These are phyloP conservation scores for Paramormyrops hopkinsi DNA, from an alignment of 2,797 vertebrate genomes.

Conservation along the genomic window DNA sequence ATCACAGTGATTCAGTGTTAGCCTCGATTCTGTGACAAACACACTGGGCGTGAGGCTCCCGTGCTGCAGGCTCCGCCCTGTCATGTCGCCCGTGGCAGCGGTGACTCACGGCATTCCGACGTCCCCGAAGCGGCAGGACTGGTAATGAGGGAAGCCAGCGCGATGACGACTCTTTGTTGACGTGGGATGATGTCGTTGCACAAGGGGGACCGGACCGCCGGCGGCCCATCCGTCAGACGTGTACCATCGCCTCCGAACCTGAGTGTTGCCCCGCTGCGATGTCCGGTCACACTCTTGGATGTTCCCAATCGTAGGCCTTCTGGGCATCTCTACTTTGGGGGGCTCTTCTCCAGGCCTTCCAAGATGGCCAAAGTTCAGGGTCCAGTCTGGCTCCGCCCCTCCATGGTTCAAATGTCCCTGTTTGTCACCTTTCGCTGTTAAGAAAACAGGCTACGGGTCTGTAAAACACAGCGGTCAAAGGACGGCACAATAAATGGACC, in stretches of 20 bases:
- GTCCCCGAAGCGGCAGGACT: neutral
- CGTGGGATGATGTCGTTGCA: neutral
- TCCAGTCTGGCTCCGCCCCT: neutral
- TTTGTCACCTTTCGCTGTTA: neutral
- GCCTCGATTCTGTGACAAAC: neutral
- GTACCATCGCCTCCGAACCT: neutral
- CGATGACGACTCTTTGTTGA: neutral
- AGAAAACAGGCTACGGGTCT: neutral
- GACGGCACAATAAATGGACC: neutral
- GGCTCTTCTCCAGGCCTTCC: neutral
- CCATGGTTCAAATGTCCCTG: neutral
- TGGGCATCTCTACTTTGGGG: neutral
- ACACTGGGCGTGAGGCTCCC: neutral
- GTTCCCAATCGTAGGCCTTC: neutral
- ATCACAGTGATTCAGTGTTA: slow-evolving; percentile 2
- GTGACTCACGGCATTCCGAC: neutral
- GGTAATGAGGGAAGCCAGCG: neutral
- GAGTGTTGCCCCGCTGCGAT: neutral
- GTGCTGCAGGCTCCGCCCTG: neutral
- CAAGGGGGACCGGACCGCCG: neutral
- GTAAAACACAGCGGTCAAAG: neutral
- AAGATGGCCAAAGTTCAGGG: neutral
- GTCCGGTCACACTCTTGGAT: neutral
- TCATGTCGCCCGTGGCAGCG: neutral
- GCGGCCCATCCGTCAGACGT: neutral